Conservation (phyloP, 2,113 vertebrate genomes). For the Alces alces region DNA sequence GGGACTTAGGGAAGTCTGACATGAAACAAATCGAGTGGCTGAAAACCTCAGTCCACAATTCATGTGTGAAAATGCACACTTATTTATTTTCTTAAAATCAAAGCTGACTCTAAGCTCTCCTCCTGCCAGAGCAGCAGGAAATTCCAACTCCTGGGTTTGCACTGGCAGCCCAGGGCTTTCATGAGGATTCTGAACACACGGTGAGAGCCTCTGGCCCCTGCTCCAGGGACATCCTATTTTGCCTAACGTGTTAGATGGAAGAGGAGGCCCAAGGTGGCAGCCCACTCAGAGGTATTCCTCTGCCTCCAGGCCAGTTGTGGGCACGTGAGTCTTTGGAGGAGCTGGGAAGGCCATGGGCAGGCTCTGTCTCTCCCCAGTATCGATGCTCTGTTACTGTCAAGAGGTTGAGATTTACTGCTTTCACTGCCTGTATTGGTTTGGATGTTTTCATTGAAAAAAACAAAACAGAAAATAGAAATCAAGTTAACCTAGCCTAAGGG, state of each 20-base stretch:
- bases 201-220: background rate
- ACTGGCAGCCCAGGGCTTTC: background rate
- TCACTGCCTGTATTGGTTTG: background rate
- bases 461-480: background rate
- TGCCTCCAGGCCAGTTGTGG: background rate
- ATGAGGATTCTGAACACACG: background rate
- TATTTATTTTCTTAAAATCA: constrained; percentile 59
- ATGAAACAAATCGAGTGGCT: background rate
- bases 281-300: background rate
- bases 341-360: background rate
- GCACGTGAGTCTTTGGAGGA: background rate
- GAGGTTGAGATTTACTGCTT: background rate
- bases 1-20: constrained; percentile 31
- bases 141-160: background rate
- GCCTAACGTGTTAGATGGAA: background rate
- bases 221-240: background rate
- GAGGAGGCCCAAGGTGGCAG: background rate
- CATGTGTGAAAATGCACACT: constrained; percentile 24
- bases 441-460: background rate
- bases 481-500: background rate
- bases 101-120: background rate
- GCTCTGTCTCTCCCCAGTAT: background rate
- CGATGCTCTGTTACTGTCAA: background rate
- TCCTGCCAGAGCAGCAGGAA: constrained; percentile 29
- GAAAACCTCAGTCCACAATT: background rate